A percentile compares a stretch with the other conserved stretches of the same genome.
phyloP scores from a whole-genome alignment of 2,888 invertebrate species.

The Dermolepida albohirtum region DNA sequence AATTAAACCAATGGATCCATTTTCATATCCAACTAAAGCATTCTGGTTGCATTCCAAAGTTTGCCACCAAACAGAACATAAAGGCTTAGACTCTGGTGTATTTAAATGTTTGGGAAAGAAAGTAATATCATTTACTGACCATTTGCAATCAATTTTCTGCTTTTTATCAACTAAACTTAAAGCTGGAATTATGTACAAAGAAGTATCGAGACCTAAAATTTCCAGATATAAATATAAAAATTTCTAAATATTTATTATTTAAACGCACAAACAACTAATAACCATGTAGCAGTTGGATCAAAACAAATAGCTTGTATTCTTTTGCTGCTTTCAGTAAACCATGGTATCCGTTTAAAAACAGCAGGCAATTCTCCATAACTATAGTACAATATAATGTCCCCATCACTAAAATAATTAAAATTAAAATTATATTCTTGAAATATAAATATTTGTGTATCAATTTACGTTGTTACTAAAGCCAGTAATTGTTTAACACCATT shows the following conservation, averaged over 20 bases:
- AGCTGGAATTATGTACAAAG: conserved; percentile 73
- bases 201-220: conserved; percentile 68
- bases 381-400: conserved; percentile 63
- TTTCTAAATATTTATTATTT: background rate
- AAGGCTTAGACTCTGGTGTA: conserved; percentile 66
- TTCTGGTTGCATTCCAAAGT: conserved; percentile 78
- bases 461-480: conserved; percentile 60
- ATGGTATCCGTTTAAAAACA: conserved; percentile 61
- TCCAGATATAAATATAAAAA: conserved; percentile 42
- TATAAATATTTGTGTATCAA: conserved; percentile 9
- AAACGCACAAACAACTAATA: conserved; percentile 72
- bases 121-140: conserved; percentile 71
- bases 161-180: conserved; percentile 69
- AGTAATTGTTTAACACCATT: conserved; percentile 64
- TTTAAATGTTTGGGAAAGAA: conserved; percentile 63
- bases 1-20: conserved; percentile 71
- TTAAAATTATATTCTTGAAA: background rate
- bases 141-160: conserved; percentile 69
- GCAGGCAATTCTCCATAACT: conserved; percentile 62
- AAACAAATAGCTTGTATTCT: conserved; percentile 80
- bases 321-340: conserved; percentile 62
- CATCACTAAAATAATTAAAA: conserved; percentile 54
- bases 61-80: conserved; percentile 82
- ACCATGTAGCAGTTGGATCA: conserved; percentile 85
- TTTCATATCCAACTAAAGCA: conserved; percentile 77